Evolutionary conservation across 2,888 invertebrate genomes (phyloP).

Genomic region (Clunio marinus): DNA sequence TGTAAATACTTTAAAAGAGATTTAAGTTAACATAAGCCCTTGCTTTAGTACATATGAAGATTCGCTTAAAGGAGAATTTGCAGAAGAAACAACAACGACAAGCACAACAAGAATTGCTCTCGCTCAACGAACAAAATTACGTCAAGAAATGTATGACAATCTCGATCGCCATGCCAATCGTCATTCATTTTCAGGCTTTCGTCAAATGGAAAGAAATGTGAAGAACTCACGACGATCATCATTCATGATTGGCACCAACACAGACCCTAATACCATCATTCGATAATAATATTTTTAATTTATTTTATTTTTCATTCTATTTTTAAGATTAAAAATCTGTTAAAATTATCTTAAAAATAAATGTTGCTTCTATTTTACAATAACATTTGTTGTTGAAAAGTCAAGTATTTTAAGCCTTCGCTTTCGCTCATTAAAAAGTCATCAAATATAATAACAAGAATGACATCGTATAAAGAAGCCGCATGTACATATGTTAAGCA

Average conservation of each 20-base stretch:
- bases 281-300: too few species aligned
- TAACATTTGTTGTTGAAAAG: too few species aligned
- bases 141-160: background rate
- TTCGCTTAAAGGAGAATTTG: conserved; percentile 30
- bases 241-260: background rate
- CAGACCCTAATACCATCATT: too few species aligned
- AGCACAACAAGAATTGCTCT: background rate
- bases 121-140: background rate
- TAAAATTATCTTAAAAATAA: too few species aligned
- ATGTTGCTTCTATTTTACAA: too few species aligned
- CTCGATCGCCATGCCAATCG: conserved; percentile 27
- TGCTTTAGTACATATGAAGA: conserved; percentile 34
- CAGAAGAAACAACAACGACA: conserved; percentile 11
- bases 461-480: background rate
- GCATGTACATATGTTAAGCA: too few species aligned
- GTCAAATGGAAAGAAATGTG: background rate
- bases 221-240: conserved; percentile 24
- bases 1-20: background rate
- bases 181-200: conserved; percentile 32
- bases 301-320: too few species aligned
- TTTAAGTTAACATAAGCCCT: background rate
- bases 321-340: too few species aligned
- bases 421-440: too few species aligned
- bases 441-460: too few species aligned
- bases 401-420: too few species aligned